These are phyloP conservation scores for Pristionchus pacificus DNA, from an alignment of 1,140 invertebrate species.

Conservation along the genomic window DNA sequence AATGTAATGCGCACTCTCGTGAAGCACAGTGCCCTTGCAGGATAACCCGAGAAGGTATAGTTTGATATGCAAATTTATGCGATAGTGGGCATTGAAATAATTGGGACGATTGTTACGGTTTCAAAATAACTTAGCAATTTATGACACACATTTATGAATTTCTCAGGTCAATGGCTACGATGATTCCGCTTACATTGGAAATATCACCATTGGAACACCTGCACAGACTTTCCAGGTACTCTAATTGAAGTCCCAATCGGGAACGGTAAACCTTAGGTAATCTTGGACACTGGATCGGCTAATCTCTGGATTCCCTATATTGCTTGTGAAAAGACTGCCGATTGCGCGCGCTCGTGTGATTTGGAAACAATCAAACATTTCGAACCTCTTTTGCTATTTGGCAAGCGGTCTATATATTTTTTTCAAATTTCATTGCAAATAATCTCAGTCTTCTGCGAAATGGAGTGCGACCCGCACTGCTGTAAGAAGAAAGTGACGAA, in stretches of 20 bases:
- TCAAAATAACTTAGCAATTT: no score
- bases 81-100: background rate
- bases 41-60: background rate
- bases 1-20: background rate
- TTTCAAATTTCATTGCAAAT: no score
- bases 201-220: constrained; percentile 39
- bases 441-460: background rate
- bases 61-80: background rate
- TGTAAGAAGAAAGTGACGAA: constrained; percentile 3
- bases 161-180: constrained; percentile 29
- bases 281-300: constrained; percentile 39
- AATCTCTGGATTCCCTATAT: constrained; percentile 34
- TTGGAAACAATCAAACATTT: no score
- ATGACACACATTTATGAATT: no score
- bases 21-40: background rate
- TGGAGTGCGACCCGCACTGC: constrained; percentile 8
- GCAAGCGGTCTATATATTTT: no score
- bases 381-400: no score
- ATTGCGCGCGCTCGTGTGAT: no score
- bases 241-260: constrained; percentile 39
- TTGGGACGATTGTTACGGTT: no score
- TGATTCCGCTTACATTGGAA: constrained; percentile 35
- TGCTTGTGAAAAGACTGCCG: no score
- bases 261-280: constrained; percentile 27
- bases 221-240: constrained; percentile 22